These are phyloP conservation scores for Halictus ligatus DNA, from an alignment of 2,888 invertebrate genomes.

Conservation along the genomic window DNA sequence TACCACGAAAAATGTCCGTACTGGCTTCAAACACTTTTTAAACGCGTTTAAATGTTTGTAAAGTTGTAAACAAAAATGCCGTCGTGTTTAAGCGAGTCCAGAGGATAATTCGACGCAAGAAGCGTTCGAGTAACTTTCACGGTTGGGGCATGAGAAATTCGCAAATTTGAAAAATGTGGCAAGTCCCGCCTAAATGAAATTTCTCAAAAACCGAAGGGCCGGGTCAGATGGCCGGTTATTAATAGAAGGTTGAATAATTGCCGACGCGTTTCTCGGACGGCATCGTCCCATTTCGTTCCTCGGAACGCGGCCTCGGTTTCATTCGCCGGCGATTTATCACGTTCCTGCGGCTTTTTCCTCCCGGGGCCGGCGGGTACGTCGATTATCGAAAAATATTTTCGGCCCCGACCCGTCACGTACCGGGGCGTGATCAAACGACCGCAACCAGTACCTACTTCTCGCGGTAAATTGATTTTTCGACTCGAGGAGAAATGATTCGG, in stretches of 20 bases:
- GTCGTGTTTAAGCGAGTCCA: too few relatives aligned
- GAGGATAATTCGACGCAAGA: background rate
- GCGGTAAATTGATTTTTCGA: slow-evolving; percentile 42
- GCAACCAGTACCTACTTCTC: slow-evolving; percentile 16
- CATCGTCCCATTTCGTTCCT: background rate
- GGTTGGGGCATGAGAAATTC: background rate
- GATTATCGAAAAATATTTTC: slow-evolving; percentile 48
- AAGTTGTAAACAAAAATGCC: background rate
- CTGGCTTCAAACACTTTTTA: too few relatives aligned
- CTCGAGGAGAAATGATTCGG: slow-evolving; percentile 26
- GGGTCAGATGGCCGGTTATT: background rate
- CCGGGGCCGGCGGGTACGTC: background rate
- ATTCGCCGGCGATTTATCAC: slow-evolving; percentile 32
- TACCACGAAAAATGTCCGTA: too few relatives aligned
- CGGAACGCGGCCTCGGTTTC: slow-evolving; percentile 1
- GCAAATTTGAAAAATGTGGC: background rate
- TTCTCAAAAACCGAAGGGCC: background rate
- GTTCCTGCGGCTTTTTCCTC: slow-evolving; percentile 34
- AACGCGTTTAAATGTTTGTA: background rate
- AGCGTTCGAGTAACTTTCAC: background rate
- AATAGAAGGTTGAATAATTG: background rate
- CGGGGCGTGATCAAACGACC: slow-evolving; percentile 46
- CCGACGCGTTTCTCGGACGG: background rate
- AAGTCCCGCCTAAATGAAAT: background rate
- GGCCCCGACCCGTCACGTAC: slow-evolving; percentile 39